Base-by-base conservation (phyloP, 2,113 vertebrate species). In the Sprattus sprattus region DNA sequence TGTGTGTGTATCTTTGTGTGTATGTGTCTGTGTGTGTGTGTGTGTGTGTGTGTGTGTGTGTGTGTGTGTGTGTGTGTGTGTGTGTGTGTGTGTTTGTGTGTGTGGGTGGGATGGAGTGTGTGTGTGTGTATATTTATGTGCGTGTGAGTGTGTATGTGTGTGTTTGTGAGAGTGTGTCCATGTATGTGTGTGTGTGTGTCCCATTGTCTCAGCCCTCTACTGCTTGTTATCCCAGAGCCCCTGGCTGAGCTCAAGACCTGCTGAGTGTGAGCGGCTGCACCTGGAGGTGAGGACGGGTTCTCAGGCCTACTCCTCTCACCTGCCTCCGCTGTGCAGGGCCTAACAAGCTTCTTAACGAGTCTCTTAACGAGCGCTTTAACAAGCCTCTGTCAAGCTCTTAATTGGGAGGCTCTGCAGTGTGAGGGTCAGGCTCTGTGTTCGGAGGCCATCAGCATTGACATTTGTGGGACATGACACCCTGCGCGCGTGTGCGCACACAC, bases 341-440 rank as follows among this genome's bases (percentile, higher is more conserved):
- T 67, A 67, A 67, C n/a, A 5, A 67, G 60, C 6, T 18, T 60
- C 54, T 60, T 60, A 60, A 60, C 54, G 20, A 60, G 54, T 6
- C 22, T 67, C 60, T 28, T 67, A 67, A 67, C 60, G 60, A 67
- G 60, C 52, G 16, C 52, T 15, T 83, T 85, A 88, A 88, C 87
- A 83, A 88, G 81, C 45, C 84, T 75, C 81, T 85, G 87, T 85
- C 81, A 85, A 80, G 82, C 71, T 67, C 75, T 85, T 88, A 86
- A 88, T 88, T 88, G 87, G 87, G 84, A 85, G 81, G 87, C 85
- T 85, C 87, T 86, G 87, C 52, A 82, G 54, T 4, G 16, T 54
- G 52, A 13, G 15, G 60, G 22, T 25, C n/a, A 25, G 60, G 22
- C 22, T 67, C 4, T 25, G 60, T 25, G 60, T n/a, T n/a, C 60